Evolutionary conservation across 2,113 vertebrate species (phyloP), one percentile per base, ranked within the genome.

Genomic region (Salvelinus alpinus): DNA sequence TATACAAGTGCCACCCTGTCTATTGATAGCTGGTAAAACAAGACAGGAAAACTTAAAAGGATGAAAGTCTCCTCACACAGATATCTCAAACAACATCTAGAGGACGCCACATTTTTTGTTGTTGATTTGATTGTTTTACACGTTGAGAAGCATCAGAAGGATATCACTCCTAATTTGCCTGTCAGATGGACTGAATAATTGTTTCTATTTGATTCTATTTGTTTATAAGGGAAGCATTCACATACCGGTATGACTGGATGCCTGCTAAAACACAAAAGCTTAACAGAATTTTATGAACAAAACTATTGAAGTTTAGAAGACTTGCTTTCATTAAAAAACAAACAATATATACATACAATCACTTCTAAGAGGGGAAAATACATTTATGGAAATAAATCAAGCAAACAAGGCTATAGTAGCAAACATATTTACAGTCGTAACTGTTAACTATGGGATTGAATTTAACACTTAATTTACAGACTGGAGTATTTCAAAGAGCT

Each of bases 81-180:
- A 88, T 91, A 92, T 93, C 91, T 13, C 16, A 4, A 81, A 82
- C 85, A 83, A 87, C 88, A 94, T 93, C 93, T 93, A 93, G 91
- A 94, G 92, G 93, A 94, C 90, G 90, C 84, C 83, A 81, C 78
- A 79, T 84, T 86, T 80, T 76, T 65, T 85, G 72, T 65, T 87
- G 76, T 34, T 34, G 88, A 92, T 92, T 85, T 87, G 90, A 92
- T 92, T 86, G 78, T 85, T 86, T 82, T 87, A 89, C 88, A 91
- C 80, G 88, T 80, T 92, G 81, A 81, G 82, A 87, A 77, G 77
- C 85, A 89, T 90, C 80, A 85, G 83, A 87, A 84, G 89, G 86
- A 92, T 89, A 88, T 92, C 89, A 85, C 86, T 90, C 83, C 80
- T 80, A 86, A 86, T 82, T 86, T 77, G 81, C n/a, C 82, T 90